Evolutionary conservation across 1,140 invertebrate genomes (phyloP).

Genomic region (Arion vulgaris): DNA sequence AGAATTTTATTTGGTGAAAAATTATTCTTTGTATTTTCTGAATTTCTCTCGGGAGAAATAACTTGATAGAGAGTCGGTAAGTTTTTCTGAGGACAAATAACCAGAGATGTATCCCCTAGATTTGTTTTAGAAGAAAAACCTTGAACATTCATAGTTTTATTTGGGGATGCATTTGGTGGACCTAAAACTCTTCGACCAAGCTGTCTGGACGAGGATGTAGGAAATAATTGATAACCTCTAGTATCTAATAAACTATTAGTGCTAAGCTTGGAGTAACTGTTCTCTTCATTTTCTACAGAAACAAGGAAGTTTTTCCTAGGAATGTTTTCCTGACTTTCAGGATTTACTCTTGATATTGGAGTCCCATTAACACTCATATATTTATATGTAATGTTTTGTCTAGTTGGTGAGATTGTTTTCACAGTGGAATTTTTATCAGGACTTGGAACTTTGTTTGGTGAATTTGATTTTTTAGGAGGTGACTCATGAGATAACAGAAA

Average conservation of each 20-base stretch:
- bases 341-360: neutral
- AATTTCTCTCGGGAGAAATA: neutral
- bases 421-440: neutral
- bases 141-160: neutral
- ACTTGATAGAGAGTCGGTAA: neutral
- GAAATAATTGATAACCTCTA: constrained; percentile 5
- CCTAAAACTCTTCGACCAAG: constrained; percentile 26
- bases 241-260: neutral
- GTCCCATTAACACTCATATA: neutral
- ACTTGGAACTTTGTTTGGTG: neutral
- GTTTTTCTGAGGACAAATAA: neutral
- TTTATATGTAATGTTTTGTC: neutral
- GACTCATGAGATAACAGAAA: constrained; percentile 19
- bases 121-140: neutral
- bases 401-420: neutral
- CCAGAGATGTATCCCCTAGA: neutral
- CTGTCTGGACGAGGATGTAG: constrained; percentile 10
- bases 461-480: too few relatives aligned
- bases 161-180: neutral
- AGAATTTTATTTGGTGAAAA: neutral
- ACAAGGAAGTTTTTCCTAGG: neutral
- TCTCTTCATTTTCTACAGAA: neutral
- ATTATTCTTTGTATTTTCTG: neutral
- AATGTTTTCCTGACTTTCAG: neutral
- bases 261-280: neutral